Conservation (phyloP, 2,797 vertebrate species). For the Amniataba percoides region DNA sequence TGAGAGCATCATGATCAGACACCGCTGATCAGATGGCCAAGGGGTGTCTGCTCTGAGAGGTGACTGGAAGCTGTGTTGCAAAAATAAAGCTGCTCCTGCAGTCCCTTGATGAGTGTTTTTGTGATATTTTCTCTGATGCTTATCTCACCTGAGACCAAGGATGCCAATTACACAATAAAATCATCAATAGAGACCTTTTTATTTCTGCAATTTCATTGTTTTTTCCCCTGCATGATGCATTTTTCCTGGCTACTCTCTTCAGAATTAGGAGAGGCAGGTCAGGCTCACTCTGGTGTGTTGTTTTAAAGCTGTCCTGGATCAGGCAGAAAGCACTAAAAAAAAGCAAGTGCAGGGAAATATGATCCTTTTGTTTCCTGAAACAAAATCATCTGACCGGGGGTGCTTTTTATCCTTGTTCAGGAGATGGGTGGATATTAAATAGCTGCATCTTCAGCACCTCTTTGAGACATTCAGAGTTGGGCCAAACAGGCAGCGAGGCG, state of each 20-base stretch:
- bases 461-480: constrained; percentile 22
- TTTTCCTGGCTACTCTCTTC: neutral
- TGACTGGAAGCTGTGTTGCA: constrained; percentile 5
- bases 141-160: neutral
- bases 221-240: neutral
- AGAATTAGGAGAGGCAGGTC: constrained; percentile 1
- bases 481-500: neutral
- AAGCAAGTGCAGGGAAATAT: constrained; percentile 11
- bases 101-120: neutral
- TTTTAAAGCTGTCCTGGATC: constrained; percentile 14
- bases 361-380: constrained; percentile 44
- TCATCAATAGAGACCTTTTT: neutral
- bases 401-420: constrained; percentile 8
- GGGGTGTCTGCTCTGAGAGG: neutral
- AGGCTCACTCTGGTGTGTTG: constrained; percentile 9
- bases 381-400: constrained; percentile 29
- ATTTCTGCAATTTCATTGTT: neutral
- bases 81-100: neutral
- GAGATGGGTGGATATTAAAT: constrained; percentile 14
- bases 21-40: constrained; percentile 21
- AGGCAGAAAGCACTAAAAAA: neutral
- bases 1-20: constrained; percentile 27
- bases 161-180: neutral
- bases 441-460: constrained; percentile 39
- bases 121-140: neutral